These are phyloP conservation scores for Cyclopterus lumpus DNA, from an alignment of 2,797 vertebrate genomes.

Conservation along the genomic window DNA sequence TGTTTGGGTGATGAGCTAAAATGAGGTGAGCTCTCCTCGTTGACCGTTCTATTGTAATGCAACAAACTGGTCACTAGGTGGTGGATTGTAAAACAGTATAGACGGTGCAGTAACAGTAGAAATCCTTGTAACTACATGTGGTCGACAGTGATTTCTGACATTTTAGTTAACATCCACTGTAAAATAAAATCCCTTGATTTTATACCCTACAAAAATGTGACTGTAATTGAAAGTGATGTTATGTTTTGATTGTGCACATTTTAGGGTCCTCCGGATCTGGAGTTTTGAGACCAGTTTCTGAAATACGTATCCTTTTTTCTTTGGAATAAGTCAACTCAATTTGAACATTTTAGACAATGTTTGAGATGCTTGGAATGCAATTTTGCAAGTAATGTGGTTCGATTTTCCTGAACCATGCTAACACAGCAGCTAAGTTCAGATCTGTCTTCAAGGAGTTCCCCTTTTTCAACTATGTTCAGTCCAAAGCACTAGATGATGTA, in stretches of 20 bases:
- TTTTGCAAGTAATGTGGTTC: constrained; percentile 25
- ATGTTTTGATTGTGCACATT: constrained; percentile 42
- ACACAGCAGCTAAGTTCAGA: constrained; percentile 91
- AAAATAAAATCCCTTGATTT: background rate
- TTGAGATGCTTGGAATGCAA: constrained; percentile 14
- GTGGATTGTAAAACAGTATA: constrained; percentile 35
- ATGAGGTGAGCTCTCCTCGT: constrained; percentile 68
- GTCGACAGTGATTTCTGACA: background rate
- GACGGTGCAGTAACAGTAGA: background rate
- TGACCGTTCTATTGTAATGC: constrained; percentile 62
- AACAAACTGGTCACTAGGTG: constrained; percentile 62
- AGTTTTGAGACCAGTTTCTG: constrained; percentile 90
- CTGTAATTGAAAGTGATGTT: background rate
- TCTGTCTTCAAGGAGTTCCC: constrained; percentile 95
- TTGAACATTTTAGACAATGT: background rate
- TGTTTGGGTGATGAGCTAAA: constrained; percentile 75
- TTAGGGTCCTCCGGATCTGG: constrained; percentile 81
- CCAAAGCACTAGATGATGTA: constrained; percentile 96
- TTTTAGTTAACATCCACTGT: background rate
- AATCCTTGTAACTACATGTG: constrained; percentile 2
- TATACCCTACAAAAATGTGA: background rate
- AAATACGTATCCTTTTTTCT: constrained; percentile 95
- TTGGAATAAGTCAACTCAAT: constrained; percentile 12
- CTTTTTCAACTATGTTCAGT: constrained; percentile 98
- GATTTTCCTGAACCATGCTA: constrained; percentile 78